Evolutionary conservation across 2,113 vertebrate genomes (phyloP).

Genomic region (Ploceus nigricollis): DNA sequence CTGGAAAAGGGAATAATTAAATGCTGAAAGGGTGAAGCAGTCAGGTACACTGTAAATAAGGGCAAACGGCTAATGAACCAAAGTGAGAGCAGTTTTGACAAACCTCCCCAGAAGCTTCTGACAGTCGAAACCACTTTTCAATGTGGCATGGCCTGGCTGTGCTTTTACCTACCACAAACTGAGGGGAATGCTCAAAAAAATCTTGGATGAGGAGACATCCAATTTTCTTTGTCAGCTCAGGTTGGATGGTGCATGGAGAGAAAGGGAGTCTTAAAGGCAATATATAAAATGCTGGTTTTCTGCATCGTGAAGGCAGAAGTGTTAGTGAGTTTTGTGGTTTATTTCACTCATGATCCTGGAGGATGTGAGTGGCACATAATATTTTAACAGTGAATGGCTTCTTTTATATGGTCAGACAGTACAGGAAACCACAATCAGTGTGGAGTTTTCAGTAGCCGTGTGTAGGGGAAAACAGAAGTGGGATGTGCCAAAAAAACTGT

Average conservation of each 20-base stretch:
- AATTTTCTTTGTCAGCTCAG: background rate
- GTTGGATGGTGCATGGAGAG: background rate
- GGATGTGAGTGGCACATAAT: background rate
- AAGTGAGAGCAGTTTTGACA: background rate
- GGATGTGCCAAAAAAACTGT: background rate
- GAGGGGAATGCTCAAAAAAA: background rate
- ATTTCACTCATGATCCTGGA: background rate
- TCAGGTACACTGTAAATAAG: background rate
- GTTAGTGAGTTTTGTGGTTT: background rate
- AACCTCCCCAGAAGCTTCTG: background rate
- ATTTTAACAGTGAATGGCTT: background rate
- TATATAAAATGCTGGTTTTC: background rate
- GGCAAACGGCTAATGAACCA: background rate
- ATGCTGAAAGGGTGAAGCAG: background rate
- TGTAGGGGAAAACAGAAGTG: background rate
- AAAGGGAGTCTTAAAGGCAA: background rate
- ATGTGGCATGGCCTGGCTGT: background rate
- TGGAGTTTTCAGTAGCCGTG: background rate
- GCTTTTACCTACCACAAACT: background rate
- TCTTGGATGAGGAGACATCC: background rate
- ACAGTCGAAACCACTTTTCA: background rate
- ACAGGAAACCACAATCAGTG: background rate
- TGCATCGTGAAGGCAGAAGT: background rate
- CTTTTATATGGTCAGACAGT: background rate
- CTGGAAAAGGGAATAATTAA: conserved; percentile 39